Conservation (phyloP, 2,113 vertebrate genomes). For the Antechinus stuartii region DNA sequence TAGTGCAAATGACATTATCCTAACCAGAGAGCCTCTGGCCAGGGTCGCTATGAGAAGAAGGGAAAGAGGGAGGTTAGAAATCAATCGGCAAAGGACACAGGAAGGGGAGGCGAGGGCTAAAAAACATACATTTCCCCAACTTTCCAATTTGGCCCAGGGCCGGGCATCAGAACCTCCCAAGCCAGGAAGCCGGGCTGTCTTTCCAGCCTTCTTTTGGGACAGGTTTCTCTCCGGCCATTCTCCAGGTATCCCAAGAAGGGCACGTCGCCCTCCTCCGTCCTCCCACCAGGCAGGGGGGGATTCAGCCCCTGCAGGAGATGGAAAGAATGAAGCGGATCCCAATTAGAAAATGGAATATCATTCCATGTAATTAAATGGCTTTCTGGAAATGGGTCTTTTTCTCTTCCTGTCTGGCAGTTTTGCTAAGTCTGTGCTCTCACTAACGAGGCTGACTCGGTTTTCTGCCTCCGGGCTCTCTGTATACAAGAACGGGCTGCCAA, state of each 20-base stretch:
- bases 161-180: background rate
- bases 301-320: background rate
- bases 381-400: background rate
- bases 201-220: background rate
- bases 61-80: background rate
- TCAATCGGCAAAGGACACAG: background rate
- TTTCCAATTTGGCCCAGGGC: background rate
- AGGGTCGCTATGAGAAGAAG: background rate
- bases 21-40: background rate
- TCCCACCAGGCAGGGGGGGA: background rate
- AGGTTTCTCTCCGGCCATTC: background rate
- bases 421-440: background rate
- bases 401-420: background rate
- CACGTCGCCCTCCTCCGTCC: background rate
- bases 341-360: background rate
- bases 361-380: background rate
- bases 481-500: background rate
- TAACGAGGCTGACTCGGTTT: background rate
- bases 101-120: background rate
- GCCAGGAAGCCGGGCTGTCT: background rate
- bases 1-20: background rate
- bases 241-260: background rate
- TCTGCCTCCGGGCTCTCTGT: background rate
- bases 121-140: background rate
- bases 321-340: background rate